Base-by-base conservation (phyloP, 1,140 invertebrate genomes). In the Polypedilum vanderplanki region DNA sequence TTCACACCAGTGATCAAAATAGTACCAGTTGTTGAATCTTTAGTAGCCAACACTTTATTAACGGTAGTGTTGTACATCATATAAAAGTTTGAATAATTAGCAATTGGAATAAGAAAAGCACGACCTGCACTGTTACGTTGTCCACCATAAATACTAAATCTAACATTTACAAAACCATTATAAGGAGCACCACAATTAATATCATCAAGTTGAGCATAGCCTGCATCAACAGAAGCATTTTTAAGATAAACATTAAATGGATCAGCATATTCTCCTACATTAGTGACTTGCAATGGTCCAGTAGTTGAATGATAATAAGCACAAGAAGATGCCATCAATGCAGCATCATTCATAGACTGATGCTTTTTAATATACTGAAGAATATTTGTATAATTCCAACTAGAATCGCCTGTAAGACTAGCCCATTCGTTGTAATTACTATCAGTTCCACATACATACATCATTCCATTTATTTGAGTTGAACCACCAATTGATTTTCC, bases 51-150 rank as follows among this genome's bases (percentile, higher is more conserved):
- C 22, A 95, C 81, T 81, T 89, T 89, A 0, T 87, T 88, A 0
- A 86, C 89, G 75, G 84, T 82, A 24, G 85, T 83, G 5, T 83
- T 83, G 7, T 85, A 81, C 57, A 87, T 81, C 20, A 93, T 84
- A 74, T 88, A 85, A 9, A 94, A 79, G 79, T 93, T 95, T 74
- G 81, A 80, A 73, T 91, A 81, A 40, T 86, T 83, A 8, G 9
- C 15, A 79, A 83, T 85, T 64, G 79, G 87, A 81, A 79, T 86
- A 83, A 86, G 81, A 82, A 89, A 89, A 1, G 87, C 87, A 76
- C 83, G 84, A 8, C 84, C 90, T 65, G 81, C 84, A 77, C 87
- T 86, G 74, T 84, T 81, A 77, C 87, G 77, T 24, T 80, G 77
- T 3, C 87, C 87, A 46, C 15, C 15, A 8, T 46, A 46, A 46